phyloP scores from a whole-genome alignment of 1,140 invertebrate genomes.

The Steinernema feltiae region DNA sequence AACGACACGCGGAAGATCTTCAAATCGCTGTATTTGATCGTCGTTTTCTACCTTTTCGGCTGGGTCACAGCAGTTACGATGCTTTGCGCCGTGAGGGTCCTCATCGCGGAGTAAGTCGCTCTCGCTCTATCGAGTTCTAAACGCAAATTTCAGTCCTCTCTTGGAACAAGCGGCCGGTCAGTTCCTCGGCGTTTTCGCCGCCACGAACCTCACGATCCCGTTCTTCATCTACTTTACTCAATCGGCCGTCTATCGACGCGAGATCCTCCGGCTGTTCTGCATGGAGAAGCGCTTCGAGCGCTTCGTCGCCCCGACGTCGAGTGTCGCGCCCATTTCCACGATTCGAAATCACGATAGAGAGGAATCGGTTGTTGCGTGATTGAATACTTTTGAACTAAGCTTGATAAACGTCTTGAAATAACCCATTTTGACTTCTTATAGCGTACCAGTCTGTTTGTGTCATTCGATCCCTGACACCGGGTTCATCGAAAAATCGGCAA shows the following conservation, averaged over 20 bases:
- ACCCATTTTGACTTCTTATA: too few species aligned
- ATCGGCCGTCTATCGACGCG: background rate
- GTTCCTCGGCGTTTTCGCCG: background rate
- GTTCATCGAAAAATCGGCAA: constrained; percentile 48
- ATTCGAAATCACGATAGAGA: too few species aligned
- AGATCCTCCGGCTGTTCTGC: background rate
- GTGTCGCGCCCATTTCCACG: too few species aligned
- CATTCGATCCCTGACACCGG: too few species aligned
- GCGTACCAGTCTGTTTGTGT: too few species aligned
- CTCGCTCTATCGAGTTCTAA: background rate
- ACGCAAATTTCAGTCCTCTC: background rate
- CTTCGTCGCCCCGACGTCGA: background rate
- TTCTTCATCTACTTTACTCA: constrained; percentile 10
- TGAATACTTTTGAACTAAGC: too few species aligned
- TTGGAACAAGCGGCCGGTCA: background rate
- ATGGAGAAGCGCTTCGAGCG: background rate
- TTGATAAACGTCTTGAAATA: too few species aligned
- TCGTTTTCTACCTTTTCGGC: background rate
- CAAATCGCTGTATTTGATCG: background rate
- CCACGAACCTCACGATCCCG: background rate
- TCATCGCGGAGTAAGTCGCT: background rate
- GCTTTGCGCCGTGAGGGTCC: background rate
- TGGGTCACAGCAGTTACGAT: background rate
- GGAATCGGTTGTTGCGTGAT: too few species aligned
- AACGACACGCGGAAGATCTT: background rate